Evolutionary conservation across 2,888 invertebrate genomes (phyloP).

Genomic region (Drosophila affinis): DNA sequence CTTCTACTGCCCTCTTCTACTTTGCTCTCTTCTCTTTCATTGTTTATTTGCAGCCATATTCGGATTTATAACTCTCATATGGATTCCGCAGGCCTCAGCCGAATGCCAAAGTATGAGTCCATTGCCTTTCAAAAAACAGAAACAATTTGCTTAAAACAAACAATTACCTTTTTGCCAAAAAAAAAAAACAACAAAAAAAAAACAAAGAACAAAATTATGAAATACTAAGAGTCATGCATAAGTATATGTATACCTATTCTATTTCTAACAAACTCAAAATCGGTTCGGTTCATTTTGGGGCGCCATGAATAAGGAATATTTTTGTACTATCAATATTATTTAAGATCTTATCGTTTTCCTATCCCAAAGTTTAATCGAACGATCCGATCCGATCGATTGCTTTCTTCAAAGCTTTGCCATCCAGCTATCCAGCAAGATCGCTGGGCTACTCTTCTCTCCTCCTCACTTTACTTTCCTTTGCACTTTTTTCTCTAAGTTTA

Average conservation of each 20-base stretch:
- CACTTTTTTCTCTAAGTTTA: constrained; percentile 17
- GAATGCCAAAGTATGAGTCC: constrained; percentile 87
- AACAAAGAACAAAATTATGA: constrained; percentile 30
- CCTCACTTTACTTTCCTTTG: constrained; percentile 33
- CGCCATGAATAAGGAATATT: constrained; percentile 39
- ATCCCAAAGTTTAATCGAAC: constrained; percentile 7
- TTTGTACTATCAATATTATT: constrained; percentile 41
- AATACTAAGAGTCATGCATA: constrained; percentile 59
- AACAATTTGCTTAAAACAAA: constrained; percentile 58
- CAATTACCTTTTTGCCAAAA: constrained; percentile 61
- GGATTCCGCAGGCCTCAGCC: constrained; percentile 85
- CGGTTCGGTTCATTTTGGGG: constrained; percentile 29
- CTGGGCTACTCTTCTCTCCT: constrained; percentile 19
- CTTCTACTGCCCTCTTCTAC: constrained; percentile 65
- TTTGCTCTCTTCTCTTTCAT: constrained; percentile 78
- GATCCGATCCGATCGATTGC: constrained; percentile 16
- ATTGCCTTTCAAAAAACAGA: constrained; percentile 59
- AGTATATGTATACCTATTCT: constrained; percentile 56
- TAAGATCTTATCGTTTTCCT: constrained; percentile 30
- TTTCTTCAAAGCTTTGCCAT: constrained; percentile 23
- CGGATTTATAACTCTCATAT: constrained; percentile 84
- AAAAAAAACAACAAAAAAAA: constrained; percentile 24
- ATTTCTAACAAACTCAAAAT: constrained; percentile 38
- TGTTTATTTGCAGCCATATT: constrained; percentile 83
- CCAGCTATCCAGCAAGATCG: constrained; percentile 5